Conservation (phyloP, 2,888 invertebrate genomes). For the Drosophila siamana region DNA sequence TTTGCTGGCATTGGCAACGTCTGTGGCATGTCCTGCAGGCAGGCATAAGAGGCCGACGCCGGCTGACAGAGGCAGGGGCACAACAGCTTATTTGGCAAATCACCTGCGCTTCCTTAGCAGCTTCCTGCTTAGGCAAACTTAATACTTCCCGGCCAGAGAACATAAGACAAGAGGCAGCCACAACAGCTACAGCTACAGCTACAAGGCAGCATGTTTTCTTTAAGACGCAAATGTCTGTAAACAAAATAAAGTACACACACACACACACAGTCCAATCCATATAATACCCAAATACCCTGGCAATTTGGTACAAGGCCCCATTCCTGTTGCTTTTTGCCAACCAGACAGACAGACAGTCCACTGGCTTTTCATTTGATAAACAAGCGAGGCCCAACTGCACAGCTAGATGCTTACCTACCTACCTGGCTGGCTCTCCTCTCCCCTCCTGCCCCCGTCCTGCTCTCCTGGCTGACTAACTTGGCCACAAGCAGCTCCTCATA, state of each 20-base stretch:
- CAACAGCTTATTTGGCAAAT: constrained; percentile 75
- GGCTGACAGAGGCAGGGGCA: no score
- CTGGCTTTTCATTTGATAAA: constrained; percentile 67
- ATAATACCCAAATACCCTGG: constrained; percentile 57
- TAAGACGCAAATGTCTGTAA: constrained; percentile 59
- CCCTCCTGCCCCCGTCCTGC: background rate
- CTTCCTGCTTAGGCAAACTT: constrained; percentile 77
- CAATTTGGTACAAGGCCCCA: constrained; percentile 62
- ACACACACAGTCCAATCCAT: constrained; percentile 27
- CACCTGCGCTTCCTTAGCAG: constrained; percentile 81
- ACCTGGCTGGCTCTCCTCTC: no score
- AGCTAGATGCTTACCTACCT: constrained; percentile 48
- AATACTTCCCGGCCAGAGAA: constrained; percentile 69
- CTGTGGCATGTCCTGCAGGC: background rate
- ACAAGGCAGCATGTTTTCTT: constrained; percentile 53
- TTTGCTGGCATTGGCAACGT: background rate
- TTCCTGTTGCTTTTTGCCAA: constrained; percentile 59
- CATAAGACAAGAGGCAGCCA: constrained; percentile 54
- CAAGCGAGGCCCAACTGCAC: constrained; percentile 57
- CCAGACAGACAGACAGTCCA: constrained; percentile 32
- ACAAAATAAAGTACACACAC: constrained; percentile 62
- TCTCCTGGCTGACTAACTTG: constrained; percentile 27
- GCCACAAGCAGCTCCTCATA: constrained; percentile 63
- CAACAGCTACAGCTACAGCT: constrained; percentile 35
- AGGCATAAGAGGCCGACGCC: no score